These are phyloP conservation scores for Criorhina ranunculi DNA, from an alignment of 2,888 invertebrate genomes.

Conservation along the genomic window DNA sequence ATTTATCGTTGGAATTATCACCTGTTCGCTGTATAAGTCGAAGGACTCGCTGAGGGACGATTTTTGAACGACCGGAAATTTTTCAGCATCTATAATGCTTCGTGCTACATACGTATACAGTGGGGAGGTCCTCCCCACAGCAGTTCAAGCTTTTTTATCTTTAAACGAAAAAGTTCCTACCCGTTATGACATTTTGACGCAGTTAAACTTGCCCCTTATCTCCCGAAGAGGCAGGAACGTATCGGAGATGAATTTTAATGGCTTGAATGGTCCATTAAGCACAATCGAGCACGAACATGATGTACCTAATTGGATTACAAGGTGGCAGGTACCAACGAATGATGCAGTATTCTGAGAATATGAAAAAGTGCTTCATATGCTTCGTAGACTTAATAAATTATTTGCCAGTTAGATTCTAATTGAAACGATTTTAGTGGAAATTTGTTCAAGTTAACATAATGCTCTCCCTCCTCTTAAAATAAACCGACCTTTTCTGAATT, in stretches of 20 bases:
- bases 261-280: conserved; percentile 60
- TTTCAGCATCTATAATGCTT: conserved; percentile 71
- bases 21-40: conserved; percentile 72
- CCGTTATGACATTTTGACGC: conserved; percentile 70
- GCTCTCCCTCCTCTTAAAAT: too few relatives aligned
- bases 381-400: neutral
- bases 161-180: conserved; percentile 67
- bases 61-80: conserved; percentile 72
- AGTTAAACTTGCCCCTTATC: conserved; percentile 70
- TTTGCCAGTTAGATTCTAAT: neutral
- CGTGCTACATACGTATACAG: conserved; percentile 38
- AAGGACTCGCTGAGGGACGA: conserved; percentile 52
- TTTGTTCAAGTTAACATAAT: too few relatives aligned
- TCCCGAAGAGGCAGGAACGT: conserved; percentile 55
- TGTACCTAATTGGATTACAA: conserved; percentile 68
- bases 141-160: conserved; percentile 54
- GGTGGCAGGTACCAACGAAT: neutral
- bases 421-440: too few relatives aligned
- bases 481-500: too few relatives aligned
- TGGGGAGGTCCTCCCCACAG: conserved; percentile 3
- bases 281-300: conserved; percentile 62
- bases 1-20: conserved; percentile 76
- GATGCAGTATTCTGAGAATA: neutral
- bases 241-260: conserved; percentile 75
- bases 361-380: neutral